Evolutionary conservation across 1,140 invertebrate genomes (phyloP).

Genomic region (Psilanteris sp.): DNA sequence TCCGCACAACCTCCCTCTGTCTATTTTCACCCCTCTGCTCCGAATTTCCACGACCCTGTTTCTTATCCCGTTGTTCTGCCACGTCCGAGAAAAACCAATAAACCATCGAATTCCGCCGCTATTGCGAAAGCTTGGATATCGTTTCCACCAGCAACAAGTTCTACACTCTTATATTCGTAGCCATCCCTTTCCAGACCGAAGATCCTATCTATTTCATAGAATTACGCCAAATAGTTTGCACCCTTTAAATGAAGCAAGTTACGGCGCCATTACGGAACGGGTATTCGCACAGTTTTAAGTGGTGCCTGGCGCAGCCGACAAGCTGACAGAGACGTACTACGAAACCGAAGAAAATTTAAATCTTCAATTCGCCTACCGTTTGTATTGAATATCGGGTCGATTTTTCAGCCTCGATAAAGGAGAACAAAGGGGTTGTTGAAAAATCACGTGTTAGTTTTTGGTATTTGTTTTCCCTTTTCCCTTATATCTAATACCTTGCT

Average conservation of each 20-base stretch:
- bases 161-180: slow-evolving; percentile 70
- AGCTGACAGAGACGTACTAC: slow-evolving; percentile 19
- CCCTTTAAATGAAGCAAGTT: slow-evolving; percentile 50
- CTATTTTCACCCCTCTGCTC: slow-evolving; percentile 36
- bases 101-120: slow-evolving; percentile 78
- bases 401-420: slow-evolving; percentile 14
- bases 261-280: slow-evolving; percentile 25
- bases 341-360: slow-evolving; percentile 25
- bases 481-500: too few relatives aligned
- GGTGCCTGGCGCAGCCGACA: background rate
- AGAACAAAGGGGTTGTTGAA: slow-evolving; percentile 12
- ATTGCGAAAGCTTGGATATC: slow-evolving; percentile 68
- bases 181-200: slow-evolving; percentile 61
- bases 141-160: slow-evolving; percentile 76
- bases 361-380: slow-evolving; percentile 20
- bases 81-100: slow-evolving; percentile 78
- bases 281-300: slow-evolving; percentile 38
- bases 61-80: slow-evolving; percentile 72
- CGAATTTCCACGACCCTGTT: slow-evolving; percentile 47
- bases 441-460: slow-evolving; percentile 12
- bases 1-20: slow-evolving; percentile 7
- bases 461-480: background rate
- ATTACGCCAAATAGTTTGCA: slow-evolving; percentile 55
- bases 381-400: slow-evolving; percentile 28
- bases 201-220: slow-evolving; percentile 62